Percentiles rank a stretch among this genome's conserved stretches.
Conservation (phyloP, 2,113 vertebrate species). For the Ceuthmochares aereus region DNA sequence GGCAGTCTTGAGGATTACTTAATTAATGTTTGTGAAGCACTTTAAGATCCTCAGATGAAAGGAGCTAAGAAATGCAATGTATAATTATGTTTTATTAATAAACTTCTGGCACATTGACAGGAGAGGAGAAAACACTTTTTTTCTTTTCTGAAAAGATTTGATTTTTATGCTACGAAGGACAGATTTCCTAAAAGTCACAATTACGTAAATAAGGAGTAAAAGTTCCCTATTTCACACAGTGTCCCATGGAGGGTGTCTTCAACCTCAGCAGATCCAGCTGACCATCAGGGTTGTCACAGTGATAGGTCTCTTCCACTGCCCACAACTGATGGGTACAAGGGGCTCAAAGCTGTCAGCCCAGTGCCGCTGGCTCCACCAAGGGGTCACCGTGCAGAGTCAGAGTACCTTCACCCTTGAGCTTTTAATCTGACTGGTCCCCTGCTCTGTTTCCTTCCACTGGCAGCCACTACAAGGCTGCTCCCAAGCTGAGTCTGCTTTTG, state of each 20-base stretch:
- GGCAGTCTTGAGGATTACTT: conserved; percentile 29
- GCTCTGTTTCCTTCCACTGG: background rate
- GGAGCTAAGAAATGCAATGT: background rate
- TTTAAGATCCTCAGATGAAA: conserved; percentile 55
- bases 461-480: background rate
- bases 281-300: background rate
- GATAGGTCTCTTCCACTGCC: background rate
- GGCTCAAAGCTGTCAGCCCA: background rate
- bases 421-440: background rate
- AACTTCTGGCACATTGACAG: conserved; percentile 40
- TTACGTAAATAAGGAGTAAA: background rate
- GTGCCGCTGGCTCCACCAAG: background rate
- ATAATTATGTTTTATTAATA: conserved; percentile 70
- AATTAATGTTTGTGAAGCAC: conserved; percentile 54
- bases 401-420: background rate
- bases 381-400: background rate
- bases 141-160: background rate
- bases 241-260: background rate
- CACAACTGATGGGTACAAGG: background rate
- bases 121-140: background rate
- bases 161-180: background rate
- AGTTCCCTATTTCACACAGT: background rate
- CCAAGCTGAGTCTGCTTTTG: background rate
- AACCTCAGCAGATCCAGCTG: background rate
- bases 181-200: background rate